Percentiles rank a stretch among this genome's conserved stretches.
phyloP scores from a whole-genome alignment of 2,888 invertebrate genomes.

The Eugnorisma glareosa region DNA sequence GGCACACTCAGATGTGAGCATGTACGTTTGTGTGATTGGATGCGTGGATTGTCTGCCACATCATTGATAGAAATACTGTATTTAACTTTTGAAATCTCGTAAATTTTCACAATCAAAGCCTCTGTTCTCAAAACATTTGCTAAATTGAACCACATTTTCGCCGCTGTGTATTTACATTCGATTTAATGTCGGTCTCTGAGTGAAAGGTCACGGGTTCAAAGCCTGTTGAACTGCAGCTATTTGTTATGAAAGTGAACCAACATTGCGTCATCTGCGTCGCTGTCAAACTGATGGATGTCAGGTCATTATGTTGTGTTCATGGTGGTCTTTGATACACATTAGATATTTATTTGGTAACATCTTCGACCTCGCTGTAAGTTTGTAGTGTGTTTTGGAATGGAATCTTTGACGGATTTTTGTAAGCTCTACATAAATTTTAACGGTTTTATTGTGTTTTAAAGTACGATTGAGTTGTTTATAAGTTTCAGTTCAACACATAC shows the following conservation, averaged over 20 bases:
- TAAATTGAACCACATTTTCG: not conserved
- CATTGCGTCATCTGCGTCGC: constrained; percentile 37
- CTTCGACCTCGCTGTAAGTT: not conserved
- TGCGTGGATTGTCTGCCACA: not conserved
- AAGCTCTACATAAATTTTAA: not conserved
- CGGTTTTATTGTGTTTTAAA: not conserved
- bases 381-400: not conserved
- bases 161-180: constrained; percentile 1
- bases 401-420: not conserved
- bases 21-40: not conserved
- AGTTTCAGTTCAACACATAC: not conserved
- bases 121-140: not conserved
- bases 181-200: constrained; percentile 21
- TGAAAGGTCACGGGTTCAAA: constrained; percentile 56
- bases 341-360: constrained; percentile 4
- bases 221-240: constrained; percentile 41
- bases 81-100: not conserved
- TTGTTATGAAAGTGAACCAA: constrained; percentile 43
- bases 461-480: not conserved
- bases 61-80: not conserved
- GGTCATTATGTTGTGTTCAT: not conserved
- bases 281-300: constrained; percentile 16
- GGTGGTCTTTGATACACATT: not conserved
- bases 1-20: not conserved
- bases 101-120: too few species aligned